Conservation (phyloP, 2,797 vertebrate species). For the Thripadectes ignobilis region DNA sequence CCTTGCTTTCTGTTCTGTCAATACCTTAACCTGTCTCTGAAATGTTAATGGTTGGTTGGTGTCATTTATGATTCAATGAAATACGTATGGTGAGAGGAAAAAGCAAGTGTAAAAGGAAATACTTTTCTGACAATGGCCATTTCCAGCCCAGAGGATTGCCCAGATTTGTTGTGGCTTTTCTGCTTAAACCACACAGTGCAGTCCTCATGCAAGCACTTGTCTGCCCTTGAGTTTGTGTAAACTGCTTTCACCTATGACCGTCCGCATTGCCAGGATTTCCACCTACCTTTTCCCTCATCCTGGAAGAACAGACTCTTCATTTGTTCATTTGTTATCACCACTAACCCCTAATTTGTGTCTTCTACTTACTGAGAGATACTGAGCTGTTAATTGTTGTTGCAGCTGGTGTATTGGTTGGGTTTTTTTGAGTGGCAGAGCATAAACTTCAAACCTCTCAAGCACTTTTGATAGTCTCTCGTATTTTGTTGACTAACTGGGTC, state of each 20-base stretch:
- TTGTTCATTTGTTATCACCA: neutral
- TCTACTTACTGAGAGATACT: neutral
- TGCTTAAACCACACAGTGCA: neutral
- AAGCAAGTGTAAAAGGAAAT: neutral
- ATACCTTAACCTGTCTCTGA: neutral
- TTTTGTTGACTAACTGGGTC: neutral
- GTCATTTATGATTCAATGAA: neutral
- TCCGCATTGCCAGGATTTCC: neutral
- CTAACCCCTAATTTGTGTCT: neutral
- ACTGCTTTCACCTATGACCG: accelerated
- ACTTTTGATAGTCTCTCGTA: neutral
- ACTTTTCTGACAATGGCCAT: neutral
- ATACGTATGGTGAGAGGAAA: neutral
- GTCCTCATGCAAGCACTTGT: neutral
- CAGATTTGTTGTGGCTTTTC: neutral
- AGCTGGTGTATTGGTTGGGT: neutral
- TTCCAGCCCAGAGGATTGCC: neutral
- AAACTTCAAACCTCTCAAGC: neutral
- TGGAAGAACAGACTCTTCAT: neutral
- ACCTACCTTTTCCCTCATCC: neutral
- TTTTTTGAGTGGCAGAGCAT: too few species aligned
- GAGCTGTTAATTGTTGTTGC: neutral
- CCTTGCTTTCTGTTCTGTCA: neutral
- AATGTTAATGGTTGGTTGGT: neutral
- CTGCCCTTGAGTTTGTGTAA: neutral